Evolutionary conservation across 2,888 invertebrate species (phyloP).

Genomic region (Elaeidobius kamerunicus): DNA sequence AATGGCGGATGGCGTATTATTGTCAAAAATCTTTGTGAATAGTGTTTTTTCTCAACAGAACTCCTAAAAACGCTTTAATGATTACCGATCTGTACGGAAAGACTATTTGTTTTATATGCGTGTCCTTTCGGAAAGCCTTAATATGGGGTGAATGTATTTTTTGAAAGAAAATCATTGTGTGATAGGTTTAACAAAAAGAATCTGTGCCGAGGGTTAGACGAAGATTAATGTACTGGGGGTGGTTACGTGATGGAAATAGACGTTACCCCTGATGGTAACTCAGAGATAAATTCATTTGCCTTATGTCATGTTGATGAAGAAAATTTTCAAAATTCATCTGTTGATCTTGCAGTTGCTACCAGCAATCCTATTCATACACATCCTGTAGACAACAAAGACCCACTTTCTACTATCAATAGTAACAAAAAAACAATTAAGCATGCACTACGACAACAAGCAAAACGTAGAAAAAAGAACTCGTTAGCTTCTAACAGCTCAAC

Average conservation of each 20-base stretch:
- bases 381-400: constrained; percentile 37
- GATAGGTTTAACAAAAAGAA: constrained; percentile 30
- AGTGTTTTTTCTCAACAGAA: constrained; percentile 12
- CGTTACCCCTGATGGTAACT: constrained; percentile 45
- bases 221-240: constrained; percentile 36
- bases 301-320: constrained; percentile 41
- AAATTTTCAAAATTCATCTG: constrained; percentile 34
- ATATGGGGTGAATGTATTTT: constrained; percentile 43
- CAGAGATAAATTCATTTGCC: constrained; percentile 42
- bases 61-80: constrained; percentile 6
- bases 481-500: constrained; percentile 58
- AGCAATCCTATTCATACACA: constrained; percentile 29
- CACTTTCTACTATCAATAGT: constrained; percentile 40
- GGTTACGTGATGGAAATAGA: constrained; percentile 50
- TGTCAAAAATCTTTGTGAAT: constrained; percentile 34
- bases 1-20: constrained; percentile 50
- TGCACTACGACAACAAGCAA: constrained; percentile 73
- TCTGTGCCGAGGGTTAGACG: constrained; percentile 27
- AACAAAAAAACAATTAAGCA: constrained; percentile 72
- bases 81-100: constrained; percentile 29
- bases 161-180: constrained; percentile 35
- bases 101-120: constrained; percentile 34
- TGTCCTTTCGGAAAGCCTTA: constrained; percentile 18
- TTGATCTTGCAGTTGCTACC: constrained; percentile 28
- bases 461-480: constrained; percentile 76